These are phyloP conservation scores for Tauraco erythrolophus DNA, from an alignment of 2,113 vertebrate species.

Conservation along the genomic window DNA sequence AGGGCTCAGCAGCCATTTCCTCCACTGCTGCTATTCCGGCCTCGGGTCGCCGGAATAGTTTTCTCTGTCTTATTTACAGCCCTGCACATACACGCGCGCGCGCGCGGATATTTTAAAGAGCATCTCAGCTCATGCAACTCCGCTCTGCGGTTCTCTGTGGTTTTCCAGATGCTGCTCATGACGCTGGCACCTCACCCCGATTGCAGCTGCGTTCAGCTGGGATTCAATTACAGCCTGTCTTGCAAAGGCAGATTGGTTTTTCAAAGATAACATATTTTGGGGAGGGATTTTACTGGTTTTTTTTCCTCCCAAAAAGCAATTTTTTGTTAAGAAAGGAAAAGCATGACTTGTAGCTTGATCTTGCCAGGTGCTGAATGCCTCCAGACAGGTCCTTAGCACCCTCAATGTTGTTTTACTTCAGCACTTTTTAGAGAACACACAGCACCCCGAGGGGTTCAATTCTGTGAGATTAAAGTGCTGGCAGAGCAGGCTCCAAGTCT, in stretches of 20 bases:
- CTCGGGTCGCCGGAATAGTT: background rate
- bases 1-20: background rate
- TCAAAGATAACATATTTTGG: constrained; percentile 66
- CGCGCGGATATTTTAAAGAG: background rate
- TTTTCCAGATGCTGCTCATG: constrained; percentile 65
- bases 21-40: background rate
- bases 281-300: background rate
- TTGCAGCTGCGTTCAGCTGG: constrained; percentile 72
- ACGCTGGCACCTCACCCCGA: constrained; percentile 59
- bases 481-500: background rate
- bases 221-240: constrained; percentile 74
- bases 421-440: background rate
- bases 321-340: background rate
- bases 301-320: background rate
- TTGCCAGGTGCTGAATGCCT: background rate
- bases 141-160: background rate
- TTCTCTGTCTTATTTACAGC: background rate
- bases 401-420: background rate
- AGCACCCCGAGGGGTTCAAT: background rate
- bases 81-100: rapidly evolving
- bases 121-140: background rate
- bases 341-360: background rate
- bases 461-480: background rate
- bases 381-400: constrained; percentile 2
- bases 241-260: constrained; percentile 63